Evolutionary conservation across 2,113 vertebrate genomes (phyloP), one percentile per base, ranked within the genome.

Genomic region (Mastomys natalensis): DNA sequence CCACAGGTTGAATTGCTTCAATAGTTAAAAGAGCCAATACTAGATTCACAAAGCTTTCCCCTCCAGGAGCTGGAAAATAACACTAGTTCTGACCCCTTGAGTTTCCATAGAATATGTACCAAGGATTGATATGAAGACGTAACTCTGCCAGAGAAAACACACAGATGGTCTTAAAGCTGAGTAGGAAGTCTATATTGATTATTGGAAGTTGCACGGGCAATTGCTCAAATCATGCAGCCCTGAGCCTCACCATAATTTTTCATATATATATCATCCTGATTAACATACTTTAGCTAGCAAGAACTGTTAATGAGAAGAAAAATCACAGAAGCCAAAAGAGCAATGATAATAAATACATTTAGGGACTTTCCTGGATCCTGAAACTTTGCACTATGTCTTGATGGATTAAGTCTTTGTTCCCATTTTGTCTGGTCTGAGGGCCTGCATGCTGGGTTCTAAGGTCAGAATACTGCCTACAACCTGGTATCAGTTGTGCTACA

Each of bases 61-160:
- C 0, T 1, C 43, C 31, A 76, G 45, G 31, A 72, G 7, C 62
- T 90, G 34, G 88, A 87, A 93, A 93, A 64, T 37, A 64, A 70
- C 48, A 80, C 17, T 80, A 90, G 24, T 13, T 13, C n/a, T 58
- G 87, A 93, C 58, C 15, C 73, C 58, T 40, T 85, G 64, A 40
- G 4, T 37, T 94, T 51, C 58, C 81, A 73, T 26, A 64, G 45
- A 91, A 91, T 72, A 87, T 15, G 40, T 51, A 86, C 11, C 22
- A 96, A 92, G 34, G 82, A 86, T 31, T 2, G 10, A 91, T 93
- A 93, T 68, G 37, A 90, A 88, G 55, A 94, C 40, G 48, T 31
- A 80, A 53, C 31, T 53, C 76, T 48, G 53, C 48, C 17, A 80
- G 48, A 80, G 16, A 53, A 80, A 51, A 80, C 17, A 80, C 31